phyloP scores from a whole-genome alignment of 2,113 vertebrate species.

The Eurypyga helias region DNA sequence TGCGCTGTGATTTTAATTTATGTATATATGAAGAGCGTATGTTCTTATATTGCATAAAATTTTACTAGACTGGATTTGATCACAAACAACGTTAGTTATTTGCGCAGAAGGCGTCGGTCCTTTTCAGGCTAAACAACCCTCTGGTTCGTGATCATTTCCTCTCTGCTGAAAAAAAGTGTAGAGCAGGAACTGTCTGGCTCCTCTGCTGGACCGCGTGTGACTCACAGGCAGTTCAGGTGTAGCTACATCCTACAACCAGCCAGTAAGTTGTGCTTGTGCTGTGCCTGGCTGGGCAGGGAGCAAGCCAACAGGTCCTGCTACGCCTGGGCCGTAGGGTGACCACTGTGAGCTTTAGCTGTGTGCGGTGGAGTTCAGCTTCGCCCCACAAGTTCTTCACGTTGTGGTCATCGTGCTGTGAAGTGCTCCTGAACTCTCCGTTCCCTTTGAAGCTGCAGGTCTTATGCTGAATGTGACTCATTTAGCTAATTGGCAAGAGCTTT shows the following conservation, averaged over 20 bases:
- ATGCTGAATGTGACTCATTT: not conserved
- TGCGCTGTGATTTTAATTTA: not conserved
- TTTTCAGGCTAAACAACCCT: not conserved
- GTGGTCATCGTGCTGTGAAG: fast-evolving
- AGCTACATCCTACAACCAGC: fast-evolving
- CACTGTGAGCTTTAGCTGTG: not conserved
- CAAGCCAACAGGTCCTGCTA: not conserved
- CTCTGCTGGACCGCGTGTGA: fast-evolving
- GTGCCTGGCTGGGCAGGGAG: not conserved
- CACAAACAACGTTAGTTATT: not conserved
- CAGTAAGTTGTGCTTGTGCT: fast-evolving
- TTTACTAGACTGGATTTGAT: not conserved
- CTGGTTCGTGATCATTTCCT: not conserved
- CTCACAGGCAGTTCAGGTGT: not conserved
- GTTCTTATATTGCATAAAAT: not conserved
- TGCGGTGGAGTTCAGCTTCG: not conserved
- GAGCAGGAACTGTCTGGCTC: not conserved
- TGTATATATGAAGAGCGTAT: not conserved
- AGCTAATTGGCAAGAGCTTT: not conserved
- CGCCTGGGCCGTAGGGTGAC: not conserved
- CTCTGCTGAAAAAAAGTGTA: not conserved
- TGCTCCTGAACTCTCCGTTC: not conserved
- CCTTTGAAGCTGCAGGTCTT: not conserved
- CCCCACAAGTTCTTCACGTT: not conserved
- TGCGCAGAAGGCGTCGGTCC: not conserved